These are phyloP conservation scores for Erpornis zantholeuca DNA, from an alignment of 2,113 vertebrate species.

Conservation along the genomic window DNA sequence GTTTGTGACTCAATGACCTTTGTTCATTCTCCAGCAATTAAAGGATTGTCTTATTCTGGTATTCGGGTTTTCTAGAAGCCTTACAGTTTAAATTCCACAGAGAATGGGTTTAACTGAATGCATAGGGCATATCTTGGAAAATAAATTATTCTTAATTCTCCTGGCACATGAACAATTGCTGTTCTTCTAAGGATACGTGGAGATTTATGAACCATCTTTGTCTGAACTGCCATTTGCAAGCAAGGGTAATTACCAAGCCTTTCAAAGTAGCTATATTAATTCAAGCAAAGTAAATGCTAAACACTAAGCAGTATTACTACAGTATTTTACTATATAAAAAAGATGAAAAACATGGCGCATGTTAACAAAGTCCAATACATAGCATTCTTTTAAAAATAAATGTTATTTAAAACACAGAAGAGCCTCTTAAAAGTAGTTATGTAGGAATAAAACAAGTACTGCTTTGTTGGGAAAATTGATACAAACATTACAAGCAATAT, in stretches of 20 bases:
- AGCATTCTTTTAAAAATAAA: slow-evolving; percentile 25
- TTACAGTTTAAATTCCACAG: background rate
- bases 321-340: background rate
- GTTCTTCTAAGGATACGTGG: fast-evolving
- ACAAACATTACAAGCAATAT: background rate
- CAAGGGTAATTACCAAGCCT: background rate
- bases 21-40: background rate
- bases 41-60: background rate
- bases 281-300: background rate
- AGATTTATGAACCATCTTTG: background rate
- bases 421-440: background rate
- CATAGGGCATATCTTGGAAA: background rate
- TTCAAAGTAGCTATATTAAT: background rate
- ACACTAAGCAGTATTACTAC: background rate
- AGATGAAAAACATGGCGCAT: background rate
- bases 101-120: background rate
- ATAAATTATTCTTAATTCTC: background rate
- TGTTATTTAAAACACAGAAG: slow-evolving; percentile 27
- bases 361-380: background rate
- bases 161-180: background rate
- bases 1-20: background rate
- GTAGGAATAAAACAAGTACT: background rate
- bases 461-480: background rate
- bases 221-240: background rate
- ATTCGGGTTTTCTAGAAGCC: background rate